Base-by-base conservation (phyloP, 2,888 invertebrate genomes). In the Tenthredo amoena region DNA sequence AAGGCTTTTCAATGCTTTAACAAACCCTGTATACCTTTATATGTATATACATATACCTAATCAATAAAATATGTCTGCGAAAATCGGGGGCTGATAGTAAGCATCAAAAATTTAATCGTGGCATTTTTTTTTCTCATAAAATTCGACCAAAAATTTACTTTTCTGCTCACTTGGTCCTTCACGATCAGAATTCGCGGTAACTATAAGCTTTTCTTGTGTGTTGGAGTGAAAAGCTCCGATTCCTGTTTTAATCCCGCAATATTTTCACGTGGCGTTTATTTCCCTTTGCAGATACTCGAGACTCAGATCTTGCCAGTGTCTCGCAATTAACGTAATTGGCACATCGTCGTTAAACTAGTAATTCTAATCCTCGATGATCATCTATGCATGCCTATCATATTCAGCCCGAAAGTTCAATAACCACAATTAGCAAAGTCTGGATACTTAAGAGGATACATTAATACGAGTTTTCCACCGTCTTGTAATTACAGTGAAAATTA, bases 291-390 rank as follows among this genome's bases (percentile, higher is more conserved):
- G 68, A 68, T 68, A 68, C 68, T 68, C 3, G 34, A 68, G 68
- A 34, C 68, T 31, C 18, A 15, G 68, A 68, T 68, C 34, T 68
- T 34, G 7, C 15, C 62, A 6, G 68, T 68, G 7, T 68, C 12
- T 68, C 18, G 68, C 68, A 68, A 68, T 68, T 68, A 68, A 34
- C 68, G 21, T 74, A 43, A 74, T 74, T 43, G 43, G 40, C 43
- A 26, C 72, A 7, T 43, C n/a, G 72, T 74, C 43, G 43, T 74
- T 74, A 21, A 74, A n/a, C 43, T 15, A 43, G 43, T 74, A 43
- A 21, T 43, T 74, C 21, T 74, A 74, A 21, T 43, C 21, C 21
- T 43, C 21, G n/a, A 74, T 21, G 10, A 74, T 26, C 12, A 10
- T 10, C 43, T 40, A 43, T 74, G 72, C 72, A 74, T 74, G 43